These are phyloP conservation scores for mouse (Mus musculus) DNA, from an alignment of 2,113 vertebrate genomes.

Conservation along the genomic window GRCm39 chrX:163700001-163700500, in stretches of 20 bases:
- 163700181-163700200: background rate
- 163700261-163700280: background rate
- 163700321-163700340: background rate
- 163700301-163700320: background rate
- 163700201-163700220: background rate
- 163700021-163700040: background rate
- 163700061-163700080: background rate
- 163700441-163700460: background rate
- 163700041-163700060: background rate
- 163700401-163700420: slow-evolving; percentile 19
- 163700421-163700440: background rate
- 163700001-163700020: background rate
- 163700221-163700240: background rate
- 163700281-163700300: background rate
- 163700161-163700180: background rate
- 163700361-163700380: background rate
- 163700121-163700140: background rate
- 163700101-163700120: background rate
- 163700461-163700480: background rate
- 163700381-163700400: background rate
- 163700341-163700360: background rate
- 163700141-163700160: background rate
- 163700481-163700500: slow-evolving; percentile 1
- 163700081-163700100: background rate
- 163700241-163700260: background rate